Evolutionary conservation across 2,888 invertebrate genomes (phyloP).

Genomic region (Timema cristinae): DNA sequence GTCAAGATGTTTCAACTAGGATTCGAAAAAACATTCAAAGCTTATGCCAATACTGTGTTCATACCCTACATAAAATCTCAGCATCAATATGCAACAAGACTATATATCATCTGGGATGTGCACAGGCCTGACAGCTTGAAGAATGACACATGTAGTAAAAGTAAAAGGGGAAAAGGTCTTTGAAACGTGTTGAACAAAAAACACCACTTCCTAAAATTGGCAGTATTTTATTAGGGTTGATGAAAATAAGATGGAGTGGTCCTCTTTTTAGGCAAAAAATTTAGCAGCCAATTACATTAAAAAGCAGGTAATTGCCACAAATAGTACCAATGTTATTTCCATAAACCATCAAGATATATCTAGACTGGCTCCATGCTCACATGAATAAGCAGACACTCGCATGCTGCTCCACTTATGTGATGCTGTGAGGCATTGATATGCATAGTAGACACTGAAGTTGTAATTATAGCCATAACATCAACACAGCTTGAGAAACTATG

Average conservation of each 20-base stretch:
- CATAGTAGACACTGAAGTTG: background rate
- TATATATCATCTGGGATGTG: conserved; percentile 9
- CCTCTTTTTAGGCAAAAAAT: background rate
- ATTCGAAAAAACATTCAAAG: background rate
- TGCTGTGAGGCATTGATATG: background rate
- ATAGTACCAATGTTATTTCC: background rate
- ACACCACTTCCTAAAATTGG: background rate
- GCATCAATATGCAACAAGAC: background rate
- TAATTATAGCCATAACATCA: background rate
- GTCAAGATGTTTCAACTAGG: background rate
- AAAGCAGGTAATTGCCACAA: background rate
- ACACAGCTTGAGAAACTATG: background rate
- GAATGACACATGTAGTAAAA: background rate
- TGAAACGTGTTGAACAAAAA: conserved; percentile 5
- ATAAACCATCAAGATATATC: background rate
- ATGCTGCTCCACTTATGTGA: background rate
- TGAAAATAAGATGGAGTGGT: background rate
- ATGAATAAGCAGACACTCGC: background rate
- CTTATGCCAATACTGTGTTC: background rate
- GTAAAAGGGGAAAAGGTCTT: background rate
- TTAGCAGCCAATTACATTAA: background rate
- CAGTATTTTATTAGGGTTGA: background rate
- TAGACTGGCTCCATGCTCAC: background rate
- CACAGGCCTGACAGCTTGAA: background rate
- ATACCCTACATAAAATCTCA: background rate